Evolutionary conservation across 1,140 invertebrate species (phyloP).

Genomic region (Monomorium pharaonis): DNA sequence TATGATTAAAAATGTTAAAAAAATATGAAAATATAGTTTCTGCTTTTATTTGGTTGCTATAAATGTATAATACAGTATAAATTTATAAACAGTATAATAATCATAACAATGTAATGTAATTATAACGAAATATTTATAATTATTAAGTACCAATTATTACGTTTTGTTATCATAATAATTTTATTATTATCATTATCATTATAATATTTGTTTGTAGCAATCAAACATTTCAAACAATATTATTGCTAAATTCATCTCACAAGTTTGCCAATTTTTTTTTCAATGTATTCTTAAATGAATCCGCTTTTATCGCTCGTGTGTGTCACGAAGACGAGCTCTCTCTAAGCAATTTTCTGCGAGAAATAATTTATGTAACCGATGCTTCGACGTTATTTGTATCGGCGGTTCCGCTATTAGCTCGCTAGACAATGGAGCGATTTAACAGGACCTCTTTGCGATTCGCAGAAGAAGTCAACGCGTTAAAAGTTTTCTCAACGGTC

Average conservation of each 20-base stretch:
- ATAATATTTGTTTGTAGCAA: too few relatives aligned
- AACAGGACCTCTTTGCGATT: slow-evolving; percentile 54
- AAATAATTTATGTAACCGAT: slow-evolving; percentile 37
- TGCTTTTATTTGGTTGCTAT: not conserved
- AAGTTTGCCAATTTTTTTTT: too few relatives aligned
- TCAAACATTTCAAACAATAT: too few relatives aligned
- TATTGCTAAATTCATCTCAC: too few relatives aligned
- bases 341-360: not conserved
- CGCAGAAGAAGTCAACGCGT: slow-evolving; percentile 57
- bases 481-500: slow-evolving; percentile 56
- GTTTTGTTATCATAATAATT: too few relatives aligned
- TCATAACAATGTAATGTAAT: too few relatives aligned
- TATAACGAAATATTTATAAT: too few relatives aligned
- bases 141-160: too few relatives aligned
- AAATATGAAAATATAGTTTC: not conserved
- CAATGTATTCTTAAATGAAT: not conserved
- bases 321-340: not conserved
- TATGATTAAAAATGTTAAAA: not conserved
- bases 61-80: too few relatives aligned
- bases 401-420: slow-evolving; percentile 35
- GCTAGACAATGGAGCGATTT: slow-evolving; percentile 49
- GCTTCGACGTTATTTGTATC: slow-evolving; percentile 22
- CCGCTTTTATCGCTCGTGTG: not conserved
- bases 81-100: too few relatives aligned
- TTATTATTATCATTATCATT: too few relatives aligned